Percentiles rank a stretch among this genome's conserved stretches.
Conservation (phyloP, 2,113 vertebrate species). For the Crocuta crocuta region DNA sequence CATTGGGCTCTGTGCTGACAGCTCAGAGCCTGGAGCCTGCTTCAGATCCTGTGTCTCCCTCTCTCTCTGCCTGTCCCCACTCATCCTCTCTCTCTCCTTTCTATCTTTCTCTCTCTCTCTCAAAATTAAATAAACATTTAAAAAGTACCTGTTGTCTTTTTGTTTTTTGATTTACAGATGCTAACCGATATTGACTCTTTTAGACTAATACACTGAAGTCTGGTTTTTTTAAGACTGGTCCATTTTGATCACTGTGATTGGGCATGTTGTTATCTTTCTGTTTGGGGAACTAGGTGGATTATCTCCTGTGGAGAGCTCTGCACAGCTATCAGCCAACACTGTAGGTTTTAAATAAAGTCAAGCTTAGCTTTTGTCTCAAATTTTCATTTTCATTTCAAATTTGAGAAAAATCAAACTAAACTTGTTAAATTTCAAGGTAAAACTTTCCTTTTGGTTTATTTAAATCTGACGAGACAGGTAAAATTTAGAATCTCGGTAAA, state of each 20-base stretch:
- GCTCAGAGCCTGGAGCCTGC: too few relatives aligned
- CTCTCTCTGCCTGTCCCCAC: too few relatives aligned
- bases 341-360: neutral
- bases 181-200: neutral
- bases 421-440: slow-evolving; percentile 32
- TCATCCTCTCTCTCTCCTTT: too few relatives aligned
- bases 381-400: slow-evolving; percentile 8
- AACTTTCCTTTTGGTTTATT: neutral
- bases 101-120: too few relatives aligned
- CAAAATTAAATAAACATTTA: too few relatives aligned
- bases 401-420: neutral
- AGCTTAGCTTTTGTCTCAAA: slow-evolving; percentile 1
- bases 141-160: neutral
- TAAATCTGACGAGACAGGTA: slow-evolving; percentile 29
- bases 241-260: neutral
- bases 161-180: neutral
- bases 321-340: neutral
- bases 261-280: neutral
- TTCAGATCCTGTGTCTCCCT: too few relatives aligned
- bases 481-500: slow-evolving; percentile 55
- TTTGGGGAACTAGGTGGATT: slow-evolving; percentile 2
- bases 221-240: neutral
- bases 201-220: neutral
- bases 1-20: too few relatives aligned
- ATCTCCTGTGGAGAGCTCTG: neutral